phyloP scores from a whole-genome alignment of 2,113 vertebrate species.

The Emydocephalus ijimae region DNA sequence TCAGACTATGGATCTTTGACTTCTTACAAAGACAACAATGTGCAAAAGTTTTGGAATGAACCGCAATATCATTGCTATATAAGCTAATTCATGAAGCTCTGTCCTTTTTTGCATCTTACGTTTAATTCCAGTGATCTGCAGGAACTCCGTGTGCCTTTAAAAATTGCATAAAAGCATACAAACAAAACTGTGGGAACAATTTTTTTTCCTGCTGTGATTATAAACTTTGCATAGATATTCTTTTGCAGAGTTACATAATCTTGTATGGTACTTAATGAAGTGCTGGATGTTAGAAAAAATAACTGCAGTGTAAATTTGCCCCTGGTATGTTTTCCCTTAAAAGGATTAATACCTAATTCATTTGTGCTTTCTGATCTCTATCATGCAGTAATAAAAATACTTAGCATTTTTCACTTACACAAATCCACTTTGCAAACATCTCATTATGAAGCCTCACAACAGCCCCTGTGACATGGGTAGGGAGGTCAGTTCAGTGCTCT shows the following conservation, averaged over 20 bases:
- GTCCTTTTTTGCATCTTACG: slow-evolving; percentile 20
- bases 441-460: slow-evolving; percentile 32
- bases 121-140: slow-evolving; percentile 33
- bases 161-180: slow-evolving; percentile 30
- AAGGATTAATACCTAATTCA: slow-evolving; percentile 52
- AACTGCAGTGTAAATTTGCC: slow-evolving; percentile 37
- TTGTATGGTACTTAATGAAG: slow-evolving; percentile 57
- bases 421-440: slow-evolving; percentile 34
- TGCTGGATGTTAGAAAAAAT: slow-evolving; percentile 51
- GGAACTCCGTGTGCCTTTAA: slow-evolving; percentile 56
- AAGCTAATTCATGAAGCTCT: slow-evolving; percentile 19
- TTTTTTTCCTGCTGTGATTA: slow-evolving; percentile 51
- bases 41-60: slow-evolving; percentile 29
- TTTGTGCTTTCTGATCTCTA: slow-evolving; percentile 39
- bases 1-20: neutral
- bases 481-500: slow-evolving; percentile 51
- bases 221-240: slow-evolving; percentile 56
- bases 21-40: neutral
- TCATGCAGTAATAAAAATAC: slow-evolving; percentile 29
- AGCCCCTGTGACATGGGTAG: slow-evolving; percentile 16
- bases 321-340: slow-evolving; percentile 17
- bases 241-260: slow-evolving; percentile 46
- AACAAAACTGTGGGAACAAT: slow-evolving; percentile 46
- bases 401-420: slow-evolving; percentile 30
- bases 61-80: slow-evolving; percentile 14